Base-by-base conservation (phyloP, 2,888 invertebrate species). In the Hymenopus coronatus region DNA sequence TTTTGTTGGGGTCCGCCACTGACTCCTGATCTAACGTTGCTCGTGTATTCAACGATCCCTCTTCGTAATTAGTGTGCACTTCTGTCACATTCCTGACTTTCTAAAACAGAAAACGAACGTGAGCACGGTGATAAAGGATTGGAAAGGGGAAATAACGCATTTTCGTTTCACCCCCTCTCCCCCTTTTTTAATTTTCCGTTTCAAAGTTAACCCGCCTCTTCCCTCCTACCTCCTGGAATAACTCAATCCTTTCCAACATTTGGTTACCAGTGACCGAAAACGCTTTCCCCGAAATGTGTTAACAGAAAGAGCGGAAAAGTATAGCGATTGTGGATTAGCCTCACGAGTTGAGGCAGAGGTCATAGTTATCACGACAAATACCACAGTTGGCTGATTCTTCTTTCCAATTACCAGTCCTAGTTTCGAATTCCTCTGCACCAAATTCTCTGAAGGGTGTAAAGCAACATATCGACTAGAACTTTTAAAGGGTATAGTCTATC, bases 31-130 rank as follows among this genome's bases (percentile, higher is more conserved):
- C 54, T 70, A 70, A 20, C 54, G 54, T 70, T 40, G 12, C 12
- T 70, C 54, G 54, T 25, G 25, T 20, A 70, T 70, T 70, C 54
- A 70, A 20, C 54, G 3, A 25, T 25, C 25, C 54, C 54, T 70
- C 28, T 87, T 87, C 87, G 82, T 82, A 87, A 87, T 87, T 87
- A 87, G 82, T 87, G 81, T 81, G 28, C 15, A 70, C 81, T 86
- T 86, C 86, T 86, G 86, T 86, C 81, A 25, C 81, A 82, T 82
- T 82, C 81, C 82, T 87, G 81, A 82, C 87, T 33, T 40, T 27
- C 82, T 87, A 28, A 86, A 85, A 54, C 25, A 86, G 81, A 20
- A 30, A 70, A 70, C 54, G 54, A 70, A 70, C 25, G 54, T 70
- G 54, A 70, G 54, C 20, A 70, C 54, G 15, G 54, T 20, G 15